phyloP scores from a whole-genome alignment of 37 sponge, comb jelly and placozoan species.

The Beroe forskalii region DNA sequence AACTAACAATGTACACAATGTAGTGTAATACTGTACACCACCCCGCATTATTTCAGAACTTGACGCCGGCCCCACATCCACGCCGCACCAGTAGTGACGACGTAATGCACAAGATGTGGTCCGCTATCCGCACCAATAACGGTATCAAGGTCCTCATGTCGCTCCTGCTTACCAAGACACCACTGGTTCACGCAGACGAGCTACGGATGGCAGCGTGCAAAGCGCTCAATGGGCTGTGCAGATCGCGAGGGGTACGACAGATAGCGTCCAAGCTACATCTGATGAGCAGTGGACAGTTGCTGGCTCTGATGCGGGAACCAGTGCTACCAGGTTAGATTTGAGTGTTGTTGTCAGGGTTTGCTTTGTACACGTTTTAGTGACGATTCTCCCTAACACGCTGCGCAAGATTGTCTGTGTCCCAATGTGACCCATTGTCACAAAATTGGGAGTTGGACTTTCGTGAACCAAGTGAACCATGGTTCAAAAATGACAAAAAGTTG shows the following conservation, averaged over 20 bases:
- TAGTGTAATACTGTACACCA: too few species aligned
- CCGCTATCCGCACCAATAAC: conserved; percentile 26
- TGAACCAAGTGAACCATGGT: too few species aligned
- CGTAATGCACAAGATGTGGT: conserved; percentile 52
- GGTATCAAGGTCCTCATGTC: conserved; percentile 52
- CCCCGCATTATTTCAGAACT: background rate
- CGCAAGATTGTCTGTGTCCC: background rate
- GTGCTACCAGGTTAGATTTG: background rate
- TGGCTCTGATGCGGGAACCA: conserved; percentile 28
- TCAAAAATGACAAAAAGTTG: too few species aligned
- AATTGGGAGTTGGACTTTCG: too few species aligned
- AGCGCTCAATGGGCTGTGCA: conserved; percentile 27
- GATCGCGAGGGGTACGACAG: conserved; percentile 13
- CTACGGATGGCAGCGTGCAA: conserved; percentile 17
- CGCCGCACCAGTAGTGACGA: background rate
- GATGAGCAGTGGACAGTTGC: conserved; percentile 43
- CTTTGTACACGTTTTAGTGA: too few species aligned
- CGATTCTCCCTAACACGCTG: too few species aligned
- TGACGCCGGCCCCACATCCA: background rate
- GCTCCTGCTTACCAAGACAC: conserved; percentile 11
- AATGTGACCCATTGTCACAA: background rate
- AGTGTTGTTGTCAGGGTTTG: background rate
- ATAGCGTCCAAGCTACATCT: conserved; percentile 34
- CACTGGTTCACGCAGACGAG: conserved; percentile 5
- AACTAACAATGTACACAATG: too few species aligned